Base-by-base conservation (phyloP, 2,113 vertebrate genomes). In the Poeciliopsis prolifica region DNA sequence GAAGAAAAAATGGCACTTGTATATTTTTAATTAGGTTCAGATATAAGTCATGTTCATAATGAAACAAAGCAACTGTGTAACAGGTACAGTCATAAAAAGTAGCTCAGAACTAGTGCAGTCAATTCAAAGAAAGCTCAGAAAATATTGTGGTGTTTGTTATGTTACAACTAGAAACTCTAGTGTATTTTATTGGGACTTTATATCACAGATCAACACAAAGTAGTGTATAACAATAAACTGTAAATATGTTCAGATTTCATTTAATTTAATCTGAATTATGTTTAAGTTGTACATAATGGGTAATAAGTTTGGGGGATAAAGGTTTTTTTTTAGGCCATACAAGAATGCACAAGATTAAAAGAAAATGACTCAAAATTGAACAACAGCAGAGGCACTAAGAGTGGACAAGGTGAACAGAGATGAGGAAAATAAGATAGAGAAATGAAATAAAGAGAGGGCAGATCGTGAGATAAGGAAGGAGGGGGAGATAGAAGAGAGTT, bases 401-500 rank as follows among this genome's bases (percentile, higher is more conserved):
- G 31, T 24, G 26, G 75, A 77, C 72, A 54, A 10, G 70, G 64
- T 72, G 64, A 3, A 66, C 60, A 62, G 42, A 82, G 33, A 77
- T 33, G 79, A 79, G 22, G 70, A 64, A 70, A 82, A 82, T 44
- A 63, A 70, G 70, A 73, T 54, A 70, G 75, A 76, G 58, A 29
- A 37, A 33, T 28, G 17, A 2, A 12, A 24, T 40, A 76, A 73
- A 61, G n/a, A 64, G 33, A 76, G 63, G 61, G 75, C 68, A 74
- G 74, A 87, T 48, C 64, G 58, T 77, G 81, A 71, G 75, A 88
- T 69, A 68, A 64, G 13, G 28, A 35, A 61, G 35, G 68, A 65
- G 42, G 19, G 15, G 42, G 26, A 54, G 37, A 44, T 8, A 61
- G 42, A 62, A 26, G 63, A 70, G 72, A 29, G 42, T 54, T 6